These are phyloP conservation scores for Lagodon rhomboides DNA, from an alignment of 2,797 vertebrate genomes.

Conservation along the genomic window DNA sequence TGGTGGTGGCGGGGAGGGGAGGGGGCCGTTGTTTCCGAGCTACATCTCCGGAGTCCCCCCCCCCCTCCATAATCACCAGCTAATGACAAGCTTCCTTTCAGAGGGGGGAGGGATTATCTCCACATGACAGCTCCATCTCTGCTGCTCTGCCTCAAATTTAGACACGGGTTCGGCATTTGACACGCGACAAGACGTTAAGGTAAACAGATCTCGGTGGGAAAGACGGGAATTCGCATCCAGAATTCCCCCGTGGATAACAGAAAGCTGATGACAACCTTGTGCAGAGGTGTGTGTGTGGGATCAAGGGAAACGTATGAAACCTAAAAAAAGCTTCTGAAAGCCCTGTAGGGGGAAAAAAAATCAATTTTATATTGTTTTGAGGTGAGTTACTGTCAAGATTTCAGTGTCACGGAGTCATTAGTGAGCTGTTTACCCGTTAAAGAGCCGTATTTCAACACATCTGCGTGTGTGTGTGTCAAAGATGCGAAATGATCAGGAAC, in stretches of 20 bases:
- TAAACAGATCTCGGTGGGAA: constrained; percentile 17
- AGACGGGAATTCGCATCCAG: constrained; percentile 3
- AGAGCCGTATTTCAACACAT: not conserved
- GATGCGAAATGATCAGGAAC: not conserved
- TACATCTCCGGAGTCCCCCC: constrained; percentile 5
- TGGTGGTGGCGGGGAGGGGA: not conserved
- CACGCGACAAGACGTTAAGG: constrained; percentile 32
- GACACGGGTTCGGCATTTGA: constrained; percentile 51
- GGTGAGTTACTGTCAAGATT: not conserved
- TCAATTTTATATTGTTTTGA: not conserved
- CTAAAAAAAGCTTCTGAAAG: not conserved
- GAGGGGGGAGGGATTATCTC: constrained; percentile 36
- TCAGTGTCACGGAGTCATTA: constrained; percentile 1
- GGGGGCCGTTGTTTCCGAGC: not conserved
- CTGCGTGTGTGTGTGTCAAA: not conserved
- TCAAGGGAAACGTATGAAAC: not conserved
- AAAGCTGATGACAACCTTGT: not conserved
- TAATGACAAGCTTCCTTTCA: constrained; percentile 48
- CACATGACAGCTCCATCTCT: constrained; percentile 43
- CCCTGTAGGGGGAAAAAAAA: not conserved
- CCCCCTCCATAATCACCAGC: constrained; percentile 16
- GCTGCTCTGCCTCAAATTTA: constrained; percentile 33
- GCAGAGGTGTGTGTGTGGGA: not conserved
- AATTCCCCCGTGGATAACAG: constrained; percentile 2
- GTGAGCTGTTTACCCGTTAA: not conserved